phyloP scores from a whole-genome alignment of 1,140 invertebrate genomes.

The Drosophila ercepeae region DNA sequence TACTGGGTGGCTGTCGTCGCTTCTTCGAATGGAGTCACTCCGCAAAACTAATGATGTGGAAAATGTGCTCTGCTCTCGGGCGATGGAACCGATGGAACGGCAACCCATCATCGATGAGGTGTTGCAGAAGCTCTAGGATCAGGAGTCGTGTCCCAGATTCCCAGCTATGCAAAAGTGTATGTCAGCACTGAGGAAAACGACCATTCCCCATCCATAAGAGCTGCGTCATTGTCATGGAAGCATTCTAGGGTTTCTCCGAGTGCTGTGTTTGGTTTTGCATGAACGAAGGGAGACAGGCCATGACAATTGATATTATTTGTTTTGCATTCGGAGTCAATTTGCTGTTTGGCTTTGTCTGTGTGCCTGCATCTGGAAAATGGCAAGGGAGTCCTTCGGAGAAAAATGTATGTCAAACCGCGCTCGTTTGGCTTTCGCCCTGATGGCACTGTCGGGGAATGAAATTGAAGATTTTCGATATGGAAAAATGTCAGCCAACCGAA shows the following conservation, averaged over 20 bases:
- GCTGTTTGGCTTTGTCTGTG: slow-evolving; percentile 31
- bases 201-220: not conserved
- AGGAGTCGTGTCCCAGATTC: slow-evolving; percentile 48
- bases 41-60: slow-evolving; percentile 82
- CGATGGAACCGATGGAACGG: not conserved
- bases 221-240: not conserved
- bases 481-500: not conserved
- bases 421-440: not conserved
- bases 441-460: not conserved
- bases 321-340: slow-evolving; percentile 58
- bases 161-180: slow-evolving; percentile 14
- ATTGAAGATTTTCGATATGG: not conserved
- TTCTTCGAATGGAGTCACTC: slow-evolving; percentile 74
- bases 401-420: not conserved
- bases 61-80: slow-evolving; percentile 64
- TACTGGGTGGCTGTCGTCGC: slow-evolving; percentile 39
- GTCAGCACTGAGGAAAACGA: slow-evolving; percentile 1
- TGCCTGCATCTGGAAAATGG: slow-evolving; percentile 23
- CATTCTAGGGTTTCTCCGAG: not conserved
- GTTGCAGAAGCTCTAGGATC: slow-evolving; percentile 53
- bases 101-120: slow-evolving; percentile 53
- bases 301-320: slow-evolving; percentile 81
- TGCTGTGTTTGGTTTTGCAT: slow-evolving; percentile 5
- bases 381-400: not conserved
- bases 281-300: slow-evolving; percentile 22